Conservation (phyloP, 2,113 vertebrate genomes). For the Emydura subglobosa region DNA sequence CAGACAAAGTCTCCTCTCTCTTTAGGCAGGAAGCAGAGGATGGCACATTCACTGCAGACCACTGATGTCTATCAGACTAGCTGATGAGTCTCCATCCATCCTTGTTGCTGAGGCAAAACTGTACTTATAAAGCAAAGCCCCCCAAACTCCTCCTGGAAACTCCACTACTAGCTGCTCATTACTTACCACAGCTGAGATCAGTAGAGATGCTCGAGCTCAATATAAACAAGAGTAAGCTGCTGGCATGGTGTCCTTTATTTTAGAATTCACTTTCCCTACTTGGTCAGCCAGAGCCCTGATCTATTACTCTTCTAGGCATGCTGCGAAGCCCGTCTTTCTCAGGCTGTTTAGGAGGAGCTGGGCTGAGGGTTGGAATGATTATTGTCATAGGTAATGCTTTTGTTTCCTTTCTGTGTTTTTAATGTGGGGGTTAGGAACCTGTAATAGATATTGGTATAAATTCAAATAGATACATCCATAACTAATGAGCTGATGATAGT, state of each 20-base stretch:
- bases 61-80: background rate
- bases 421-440: background rate
- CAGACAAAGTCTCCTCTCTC: background rate
- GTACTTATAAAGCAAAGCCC: background rate
- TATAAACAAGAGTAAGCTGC: background rate
- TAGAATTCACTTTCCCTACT: background rate
- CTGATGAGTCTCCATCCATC: background rate
- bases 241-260: background rate
- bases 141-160: background rate
- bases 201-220: background rate
- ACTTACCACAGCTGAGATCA: background rate
- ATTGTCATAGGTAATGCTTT: slow-evolving; percentile 1
- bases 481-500: background rate
- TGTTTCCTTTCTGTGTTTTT: background rate
- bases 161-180: background rate
- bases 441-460: background rate
- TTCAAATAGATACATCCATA: background rate
- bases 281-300: background rate
- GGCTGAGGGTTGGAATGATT: background rate
- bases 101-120: background rate
- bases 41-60: background rate
- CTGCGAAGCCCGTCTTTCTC: background rate
- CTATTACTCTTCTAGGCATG: background rate
- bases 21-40: background rate
- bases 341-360: background rate